Base-by-base conservation (phyloP, 2,888 invertebrate genomes). In the Drosophila flavopinicola region DNA sequence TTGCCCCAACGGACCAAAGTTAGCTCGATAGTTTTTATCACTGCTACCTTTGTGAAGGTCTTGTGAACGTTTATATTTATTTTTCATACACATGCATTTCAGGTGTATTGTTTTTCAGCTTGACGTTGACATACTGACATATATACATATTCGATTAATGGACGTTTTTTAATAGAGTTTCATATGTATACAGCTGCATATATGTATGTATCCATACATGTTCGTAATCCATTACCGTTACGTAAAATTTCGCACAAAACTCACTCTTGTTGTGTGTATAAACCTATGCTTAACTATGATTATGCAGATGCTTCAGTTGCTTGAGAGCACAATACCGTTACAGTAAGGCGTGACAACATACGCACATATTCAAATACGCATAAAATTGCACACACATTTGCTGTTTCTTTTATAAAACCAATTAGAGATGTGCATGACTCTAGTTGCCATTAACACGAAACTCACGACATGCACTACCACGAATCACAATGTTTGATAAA, bases 341-440 rank as follows among this genome's bases (percentile, higher is more conserved):
- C 20, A 23, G 32, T 4, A 13, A 37, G 35, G 15, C 3, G 10
- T 6, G 13, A 2, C 4, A 13, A 1, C 49, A 6, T n/a, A n/a
- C n/a, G n/a, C n/a, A n/a, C n/a, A n/a, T n/a, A n/a, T n/a, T n/a
- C 42, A 61, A 75, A 23, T 45, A 41, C 17, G n/a, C 42, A 35
- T 27, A 23, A 47, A 53, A 44, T 44, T 60, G 17, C 47, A 58
- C 27, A 69, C 35, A 42, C 49, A 75, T 58, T 65, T 58, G 72
- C 54, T 5, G 13, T 4, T 32, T 13, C 11, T 13, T 3, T 13
- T 13, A 27, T 10, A 42, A 27, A 15, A 15, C 7, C 6, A 10
- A 27, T 13, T 15, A 15, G 3, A 10, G 10, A 41, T 25, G 10
- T 6, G 5, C 25, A 24, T 13, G 7, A 9, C 4, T 10, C 3